Conservation (phyloP, 37 sponge, comb jelly and placozoan genomes). For the Chondrosia reniformis region DNA sequence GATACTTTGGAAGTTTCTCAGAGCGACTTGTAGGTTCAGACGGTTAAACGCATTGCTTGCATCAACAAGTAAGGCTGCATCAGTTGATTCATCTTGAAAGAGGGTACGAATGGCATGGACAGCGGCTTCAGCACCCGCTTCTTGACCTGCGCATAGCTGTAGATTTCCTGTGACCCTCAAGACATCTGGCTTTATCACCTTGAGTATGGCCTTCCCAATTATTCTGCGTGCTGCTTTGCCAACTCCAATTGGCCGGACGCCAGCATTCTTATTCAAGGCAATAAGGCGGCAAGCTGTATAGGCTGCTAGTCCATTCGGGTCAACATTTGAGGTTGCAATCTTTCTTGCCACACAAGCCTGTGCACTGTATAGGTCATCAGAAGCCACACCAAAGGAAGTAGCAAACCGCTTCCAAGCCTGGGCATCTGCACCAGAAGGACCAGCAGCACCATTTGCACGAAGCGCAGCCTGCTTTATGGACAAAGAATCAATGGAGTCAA, state of each 20-base stretch:
- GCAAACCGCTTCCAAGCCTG: not conserved
- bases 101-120: not conserved
- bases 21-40: not conserved
- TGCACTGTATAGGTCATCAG: not conserved
- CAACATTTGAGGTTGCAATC: not conserved
- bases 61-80: constrained; percentile 1
- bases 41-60: constrained; percentile 12
- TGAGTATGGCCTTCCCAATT: not conserved
- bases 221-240: not conserved
- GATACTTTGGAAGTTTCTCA: not conserved
- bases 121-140: not conserved
- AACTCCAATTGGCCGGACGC: constrained; percentile 6
- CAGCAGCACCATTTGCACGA: constrained; percentile 29
- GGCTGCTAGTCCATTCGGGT: not conserved
- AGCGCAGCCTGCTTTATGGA: constrained; percentile 19
- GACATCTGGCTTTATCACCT: not conserved
- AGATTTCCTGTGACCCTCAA: not conserved
- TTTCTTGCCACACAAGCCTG: constrained; percentile 1
- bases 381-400: constrained; percentile 1
- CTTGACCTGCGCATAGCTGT: constrained; percentile 6
- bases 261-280: constrained; percentile 12
- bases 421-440: constrained; percentile 13
- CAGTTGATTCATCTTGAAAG: not conserved
- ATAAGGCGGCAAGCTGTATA: not conserved
- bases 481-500: no score